Evolutionary conservation across 2,888 invertebrate species (phyloP), one percentile per base, ranked within the genome.

Genomic region (Tupiocoris notatus): DNA sequence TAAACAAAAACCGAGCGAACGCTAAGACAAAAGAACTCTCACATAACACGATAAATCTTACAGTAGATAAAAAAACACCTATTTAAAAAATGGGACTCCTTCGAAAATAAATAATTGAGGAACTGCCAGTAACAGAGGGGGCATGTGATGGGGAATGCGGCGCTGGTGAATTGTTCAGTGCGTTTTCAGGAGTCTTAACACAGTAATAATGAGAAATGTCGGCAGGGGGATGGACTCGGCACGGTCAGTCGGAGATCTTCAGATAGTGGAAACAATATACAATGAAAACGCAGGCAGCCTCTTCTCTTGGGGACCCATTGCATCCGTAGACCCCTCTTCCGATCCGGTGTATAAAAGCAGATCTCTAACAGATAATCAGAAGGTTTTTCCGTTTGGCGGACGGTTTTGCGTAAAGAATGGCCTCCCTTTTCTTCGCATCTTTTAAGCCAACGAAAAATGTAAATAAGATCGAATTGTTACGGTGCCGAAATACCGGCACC

Each of bases 191-290:
- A 57, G 57, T 61, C 73, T 73, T 73, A 73, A 73, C 73, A 73
- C 73, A 73, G 73, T 73, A 73, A 73, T 73, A 73, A 73, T 73
- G 73, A 73, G 73, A 73, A 73, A 73, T 63, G 73, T 73, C 73
- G 62, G 65, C 12, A 65, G 62, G 63, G 61, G 65, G 24, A n/a
- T n/a, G n/a, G n/a, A n/a, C n/a, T n/a, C n/a, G n/a, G n/a, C n/a
- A n/a, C n/a, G n/a, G 6, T 39, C 39, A 39, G 39, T 39, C 39
- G 39, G 39, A 68, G 73, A 73, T 73, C 54, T 63, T 12, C 7
- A 25, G 73, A 73, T 73, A 62, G 62, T 39, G 56, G 73, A 62
- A 73, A 73, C 73, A 73, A 73, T 73, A 62, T 63, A 73, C 73
- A 73, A 73, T 73, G 73, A 73, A 73, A 61, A 54, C 73, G 22